Evolutionary conservation across 2,113 vertebrate genomes (phyloP).

Genomic region (Sorex fumeus): DNA sequence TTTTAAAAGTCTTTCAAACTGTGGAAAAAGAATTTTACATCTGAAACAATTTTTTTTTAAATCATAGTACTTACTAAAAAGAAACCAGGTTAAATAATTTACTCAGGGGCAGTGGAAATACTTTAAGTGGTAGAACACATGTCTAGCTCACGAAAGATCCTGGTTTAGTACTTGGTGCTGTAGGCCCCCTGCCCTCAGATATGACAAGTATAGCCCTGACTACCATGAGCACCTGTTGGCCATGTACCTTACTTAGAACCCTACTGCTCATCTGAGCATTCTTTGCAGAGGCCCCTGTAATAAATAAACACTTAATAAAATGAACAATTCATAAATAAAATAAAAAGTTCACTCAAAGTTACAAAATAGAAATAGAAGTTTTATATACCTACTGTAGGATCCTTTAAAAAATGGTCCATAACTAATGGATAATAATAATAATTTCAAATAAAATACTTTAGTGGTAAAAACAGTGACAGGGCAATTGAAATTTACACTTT

Average conservation of each 20-base stretch:
- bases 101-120: too few relatives aligned
- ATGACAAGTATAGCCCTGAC: too few relatives aligned
- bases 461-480: neutral
- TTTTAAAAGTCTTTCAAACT: conserved; percentile 6
- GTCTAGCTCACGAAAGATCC: too few relatives aligned
- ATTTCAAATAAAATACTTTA: conserved; percentile 34
- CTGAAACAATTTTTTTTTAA: conserved; percentile 2
- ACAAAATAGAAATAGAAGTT: neutral
- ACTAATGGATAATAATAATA: conserved; percentile 12
- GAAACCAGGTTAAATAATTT: neutral
- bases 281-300: too few relatives aligned
- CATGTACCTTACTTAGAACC: too few relatives aligned
- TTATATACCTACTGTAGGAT: neutral
- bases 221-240: too few relatives aligned
- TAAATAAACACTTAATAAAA: too few relatives aligned
- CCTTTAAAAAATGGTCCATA: neutral
- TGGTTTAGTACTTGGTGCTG: too few relatives aligned
- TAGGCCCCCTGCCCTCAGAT: too few relatives aligned
- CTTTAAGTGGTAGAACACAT: too few relatives aligned
- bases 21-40: conserved; percentile 17
- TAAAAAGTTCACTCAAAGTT: neutral
- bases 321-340: too few relatives aligned
- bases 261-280: too few relatives aligned
- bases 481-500: conserved; percentile 22
- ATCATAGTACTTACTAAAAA: neutral